Base-by-base conservation (phyloP, 2,113 vertebrate genomes). In the Machaerirhynchus nigripectus region DNA sequence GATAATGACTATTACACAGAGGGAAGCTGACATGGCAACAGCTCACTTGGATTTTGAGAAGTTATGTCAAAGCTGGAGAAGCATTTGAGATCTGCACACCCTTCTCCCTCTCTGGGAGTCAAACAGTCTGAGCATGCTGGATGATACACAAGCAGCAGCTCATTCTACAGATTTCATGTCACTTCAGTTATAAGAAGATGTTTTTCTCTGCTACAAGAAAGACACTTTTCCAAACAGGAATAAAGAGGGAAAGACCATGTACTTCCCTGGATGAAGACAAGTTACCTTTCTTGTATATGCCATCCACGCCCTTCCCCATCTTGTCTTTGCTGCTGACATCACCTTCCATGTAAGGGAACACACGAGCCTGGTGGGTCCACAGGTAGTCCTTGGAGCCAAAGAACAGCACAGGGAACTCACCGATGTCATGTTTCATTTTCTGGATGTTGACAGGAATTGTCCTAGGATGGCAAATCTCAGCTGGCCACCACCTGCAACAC, bases 331-430 rank as follows among this genome's bases (percentile, higher is more conserved):
- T 99, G 98, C 99, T 99, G 91, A 99, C 99, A 63, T 99, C 99
- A 27, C 99, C 99, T 64, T 99, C 99, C 99, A 99, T 99, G 86
- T 99, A 99, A 13, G 99, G 99, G 87, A 99, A 99, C 65, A 99
- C 99, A 42, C 99, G 98, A 55, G 99, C 99, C 97, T 99, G 99
- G 95, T 99, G 99, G 24, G 99, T 99, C 99, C 99, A 99, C 73
- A 99, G 96, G 97, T 99, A 99, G 96, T 99, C 99, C 80, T 99
- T 99, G 91, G 99, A 99, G 70, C 99, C 99, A 2, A 99, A 99
- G 97, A 99, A 99, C 64, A 99, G 98, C n/a, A 99, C 99, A 2
- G 99, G 99, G 79, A 99, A 99, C 96, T 99, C 99, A 1, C 99
- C 99, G 0, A 99, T 99, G 49, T 99, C 99, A 46, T 99, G 99